Percentiles rank a stretch among this genome's conserved stretches.
These are phyloP conservation scores for Micropterix aruncella DNA, from an alignment of 2,888 invertebrate genomes.

Conservation along the genomic window DNA sequence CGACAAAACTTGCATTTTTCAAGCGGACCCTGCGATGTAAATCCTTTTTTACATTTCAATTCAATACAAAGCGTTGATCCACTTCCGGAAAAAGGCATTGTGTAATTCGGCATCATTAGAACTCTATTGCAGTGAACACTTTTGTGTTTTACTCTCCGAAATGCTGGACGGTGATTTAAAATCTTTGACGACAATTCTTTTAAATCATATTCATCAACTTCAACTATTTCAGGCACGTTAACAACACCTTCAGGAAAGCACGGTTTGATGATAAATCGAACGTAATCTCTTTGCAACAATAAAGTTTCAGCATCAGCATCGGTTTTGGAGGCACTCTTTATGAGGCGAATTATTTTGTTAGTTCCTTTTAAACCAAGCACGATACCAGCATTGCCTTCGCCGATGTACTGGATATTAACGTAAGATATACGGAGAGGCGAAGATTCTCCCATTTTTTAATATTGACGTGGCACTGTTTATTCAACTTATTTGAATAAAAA, in stretches of 20 bases:
- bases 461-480: no score
- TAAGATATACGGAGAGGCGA: no score
- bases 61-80: constrained; percentile 39
- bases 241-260: not conserved
- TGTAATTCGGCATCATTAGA: constrained; percentile 32
- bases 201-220: constrained; percentile 22
- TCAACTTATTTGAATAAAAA: no score
- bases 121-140: constrained; percentile 26
- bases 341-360: constrained; percentile 29
- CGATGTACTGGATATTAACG: constrained; percentile 25
- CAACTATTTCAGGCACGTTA: constrained; percentile 19
- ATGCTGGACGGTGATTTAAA: constrained; percentile 20
- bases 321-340: constrained; percentile 15
- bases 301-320: constrained; percentile 12
- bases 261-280: not conserved
- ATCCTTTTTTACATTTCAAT: constrained; percentile 56
- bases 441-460: no score
- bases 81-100: constrained; percentile 17
- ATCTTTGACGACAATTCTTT: constrained; percentile 19
- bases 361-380: constrained; percentile 34
- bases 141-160: constrained; percentile 29
- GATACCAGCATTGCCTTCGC: constrained; percentile 43
- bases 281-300: not conserved
- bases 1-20: constrained; percentile 41
- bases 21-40: constrained; percentile 25